Base-by-base conservation (phyloP, 2,797 vertebrate genomes). In the Spondyliosoma cantharus region DNA sequence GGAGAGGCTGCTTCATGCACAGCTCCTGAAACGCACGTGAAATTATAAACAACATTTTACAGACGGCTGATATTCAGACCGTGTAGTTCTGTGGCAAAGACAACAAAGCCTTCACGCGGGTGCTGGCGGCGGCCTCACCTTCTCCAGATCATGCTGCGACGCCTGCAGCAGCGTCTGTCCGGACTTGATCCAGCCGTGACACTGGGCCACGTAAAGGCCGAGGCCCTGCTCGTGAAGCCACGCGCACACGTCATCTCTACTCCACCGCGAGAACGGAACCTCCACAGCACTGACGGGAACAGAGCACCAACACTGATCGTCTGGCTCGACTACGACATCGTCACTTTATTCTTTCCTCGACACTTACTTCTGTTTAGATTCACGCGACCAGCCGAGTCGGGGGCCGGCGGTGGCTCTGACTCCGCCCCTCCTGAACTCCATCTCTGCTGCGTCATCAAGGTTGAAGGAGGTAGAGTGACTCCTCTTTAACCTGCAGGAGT, bases 391-490 rank as follows among this genome's bases (percentile, higher is more conserved):
- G 79, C 97, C 97, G 19, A 99, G 89, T 20, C 97, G 95, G 0
- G 98, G 97, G 3, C 97, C 98, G 0, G 98, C 97, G 0, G 98
- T 99, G 7, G 97, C 97, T 90, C 98, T 94, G 29, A 97, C 97
- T 50, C 98, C 98, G 45, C 98, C 98, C 92, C 98, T 96, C 80
- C 93, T 96, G 93, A 99, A 99, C 87, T 97, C 97, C 0, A 93
- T 90, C 65, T 98, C 96, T 0, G 96, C 90, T 72, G 94, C 95
- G 17, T 99, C 96, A 0, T 98, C 97, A 0, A 96, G 94, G 92
- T 97, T 97, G 77, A 97, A 96, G 1, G 97, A 98, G 15, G 97
- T 97, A 0, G 98, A 99, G 71, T 99, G 97, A 76, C 97, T 99
- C 90, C 97, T 97, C 88, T 92, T 97, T 37, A 99, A 95, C 67